Base-by-base conservation (phyloP, 2,113 vertebrate species). In the Myxocyprinus asiaticus region DNA sequence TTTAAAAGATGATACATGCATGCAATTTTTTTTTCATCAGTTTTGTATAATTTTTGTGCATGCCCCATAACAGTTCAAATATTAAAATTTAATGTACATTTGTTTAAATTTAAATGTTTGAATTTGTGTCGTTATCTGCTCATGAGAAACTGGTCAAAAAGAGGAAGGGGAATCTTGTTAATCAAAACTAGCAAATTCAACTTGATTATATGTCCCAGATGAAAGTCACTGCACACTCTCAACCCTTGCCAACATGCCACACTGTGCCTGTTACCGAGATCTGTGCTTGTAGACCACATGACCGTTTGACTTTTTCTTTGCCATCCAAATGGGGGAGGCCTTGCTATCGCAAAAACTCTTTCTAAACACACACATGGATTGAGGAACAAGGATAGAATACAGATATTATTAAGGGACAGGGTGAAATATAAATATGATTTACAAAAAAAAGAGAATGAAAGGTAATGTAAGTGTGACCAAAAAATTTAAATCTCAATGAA, bases 201-300 rank as follows among this genome's bases (percentile, higher is more conserved):
- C 22, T 33, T 33, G 22, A 33, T 33, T 33, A 33, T 33, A 62
- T 58, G 59, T 71, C 65, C 3, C 22, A 76, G 50, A 48, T 9
- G 55, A 8, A 22, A n/a, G 79, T 42, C 88, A 88, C 80, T 67
- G 76, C 88, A 89, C 64, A 56, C 77, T 55, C 62, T 62, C 72
- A 50, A 76, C 9, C 33, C 45, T 53, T 66, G 66, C 67, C 48
- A 86, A 77, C 95, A 95, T 93, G 94, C 94, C 91, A 82, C 92
- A 89, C 90, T 84, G 88, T 72, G 87, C 88, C 83, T 82, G 92
- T 97, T 98, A 98, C 95, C 93, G 90, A 88, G 95, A 97, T 96
- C 95, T 94, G 92, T 98, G 95, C 86, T 92, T 97, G 95, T 96
- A 98, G 93, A 95, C 87, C 94, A 98, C 93, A 55, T 87, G 93